These are phyloP conservation scores for Pyxicephalus adspersus DNA, from an alignment of 2,113 vertebrate species.

Conservation along the genomic window DNA sequence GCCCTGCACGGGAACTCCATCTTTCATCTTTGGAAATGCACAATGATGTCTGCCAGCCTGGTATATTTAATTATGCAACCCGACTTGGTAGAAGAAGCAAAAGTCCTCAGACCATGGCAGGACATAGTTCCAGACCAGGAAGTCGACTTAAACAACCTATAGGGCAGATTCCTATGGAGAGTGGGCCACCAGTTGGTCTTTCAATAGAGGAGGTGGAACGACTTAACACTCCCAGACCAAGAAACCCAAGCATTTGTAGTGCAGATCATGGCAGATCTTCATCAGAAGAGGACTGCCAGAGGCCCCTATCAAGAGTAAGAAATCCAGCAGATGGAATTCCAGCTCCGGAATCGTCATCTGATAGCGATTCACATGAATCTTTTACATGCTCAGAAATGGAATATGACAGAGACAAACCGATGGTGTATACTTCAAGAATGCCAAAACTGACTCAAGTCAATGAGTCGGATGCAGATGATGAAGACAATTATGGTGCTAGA, in stretches of 20 bases:
- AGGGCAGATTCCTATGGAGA: conserved; percentile 88
- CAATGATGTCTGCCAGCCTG: conserved; percentile 82
- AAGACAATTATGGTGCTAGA: conserved; percentile 86
- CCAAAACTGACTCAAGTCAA: conserved; percentile 98
- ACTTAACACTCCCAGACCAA: conserved; percentile 92
- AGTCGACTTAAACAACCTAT: conserved; percentile 93
- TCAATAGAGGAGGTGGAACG: conserved; percentile 97
- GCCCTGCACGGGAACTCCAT: conserved; percentile 90
- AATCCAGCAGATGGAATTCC: conserved; percentile 95
- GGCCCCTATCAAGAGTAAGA: conserved; percentile 89
- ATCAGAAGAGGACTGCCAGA: conserved; percentile 90
- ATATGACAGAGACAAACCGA: conserved; percentile 91
- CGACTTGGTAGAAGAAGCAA: conserved; percentile 92
- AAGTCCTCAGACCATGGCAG: conserved; percentile 89
- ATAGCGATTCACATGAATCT: conserved; percentile 98
- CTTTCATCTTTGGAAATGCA: conserved; percentile 86
- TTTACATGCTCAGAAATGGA: conserved; percentile 99
- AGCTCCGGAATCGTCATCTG: conserved; percentile 91
- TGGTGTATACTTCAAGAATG: conserved; percentile 85
- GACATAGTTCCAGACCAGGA: conserved; percentile 85
- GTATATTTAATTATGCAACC: conserved; percentile 89
- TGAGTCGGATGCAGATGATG: conserved; percentile 95
- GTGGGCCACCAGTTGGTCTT: conserved; percentile 88
- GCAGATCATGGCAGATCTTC: conserved; percentile 95
- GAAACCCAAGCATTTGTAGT: conserved; percentile 97